Base-by-base conservation (phyloP, 2,113 vertebrate genomes). In the Diphyllodes magnificus region DNA sequence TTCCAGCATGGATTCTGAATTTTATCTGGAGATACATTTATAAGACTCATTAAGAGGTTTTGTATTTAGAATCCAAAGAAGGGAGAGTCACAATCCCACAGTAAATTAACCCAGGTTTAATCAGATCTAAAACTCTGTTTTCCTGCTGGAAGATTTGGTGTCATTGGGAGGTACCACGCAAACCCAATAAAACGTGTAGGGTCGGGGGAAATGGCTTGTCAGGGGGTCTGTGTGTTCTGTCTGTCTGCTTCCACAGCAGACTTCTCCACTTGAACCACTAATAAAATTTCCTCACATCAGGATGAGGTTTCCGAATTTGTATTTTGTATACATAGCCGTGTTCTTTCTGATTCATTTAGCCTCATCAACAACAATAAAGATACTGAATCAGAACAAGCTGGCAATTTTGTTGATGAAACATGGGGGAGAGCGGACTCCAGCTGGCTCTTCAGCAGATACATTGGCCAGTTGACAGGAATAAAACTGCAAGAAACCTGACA, bases 391-490 rank as follows among this genome's bases (percentile, higher is more conserved):
- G 94, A 97, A 83, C 79, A 93, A 96, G 93, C 95, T 95, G 93
- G 93, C 92, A 78, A 82, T 96, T 93, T 56, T 96, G 94, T 95
- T 93, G 95, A 88, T 94, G 96, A 97, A 94, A 96, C 95, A 96
- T 50, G 24, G 76, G 71, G 89, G 82, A 64, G 82, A 47, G 61
- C 11, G 28, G 94, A 54, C 88, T 95, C 95, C 96, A 96, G 94
- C 96, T 96, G 95, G 92, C 93, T 96, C 88, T 82, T 92, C 76
- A 42, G 85, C 85, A 53, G 92, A 50, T 57, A 81, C 0, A 1
- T 84, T 97, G 95, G 95, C 88, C 90, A 37, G 68, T 45, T 86
- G 88, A 84, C 95, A 97, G 88, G 47, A 94, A n/a, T 75, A 71
- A 60, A 96, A 66, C 76, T 78, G 83, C 69, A 53, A 47, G 88